phyloP scores from a whole-genome alignment of 1,140 invertebrate species.

The Drosophila ironensis region DNA sequence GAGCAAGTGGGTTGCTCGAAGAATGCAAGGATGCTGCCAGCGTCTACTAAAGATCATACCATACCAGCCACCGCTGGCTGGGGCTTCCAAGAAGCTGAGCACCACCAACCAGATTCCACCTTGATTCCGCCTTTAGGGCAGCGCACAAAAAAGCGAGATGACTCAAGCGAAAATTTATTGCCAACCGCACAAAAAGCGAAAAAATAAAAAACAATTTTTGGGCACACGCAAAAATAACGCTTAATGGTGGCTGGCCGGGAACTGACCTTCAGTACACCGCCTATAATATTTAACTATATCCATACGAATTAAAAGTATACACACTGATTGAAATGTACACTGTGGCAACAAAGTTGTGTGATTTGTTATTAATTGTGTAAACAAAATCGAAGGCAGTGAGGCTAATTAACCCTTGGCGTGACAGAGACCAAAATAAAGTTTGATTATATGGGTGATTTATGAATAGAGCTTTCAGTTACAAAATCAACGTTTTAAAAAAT shows the following conservation, averaged over 20 bases:
- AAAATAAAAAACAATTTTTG: constrained; percentile 48
- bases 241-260: constrained; percentile 10
- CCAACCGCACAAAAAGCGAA: constrained; percentile 17
- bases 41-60: background rate
- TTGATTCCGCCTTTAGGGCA: constrained; percentile 39
- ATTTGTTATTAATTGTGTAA: constrained; percentile 46
- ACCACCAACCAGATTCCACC: constrained; percentile 34
- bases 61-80: background rate
- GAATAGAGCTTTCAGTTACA: too few relatives aligned
- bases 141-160: constrained; percentile 50
- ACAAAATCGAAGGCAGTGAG: constrained; percentile 49
- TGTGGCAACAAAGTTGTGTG: constrained; percentile 5
- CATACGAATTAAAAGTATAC: constrained; percentile 28
- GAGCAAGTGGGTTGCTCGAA: constrained; percentile 11
- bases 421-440: too few relatives aligned
- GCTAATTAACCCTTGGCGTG: constrained; percentile 49
- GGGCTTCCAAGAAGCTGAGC: background rate
- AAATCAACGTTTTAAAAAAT: too few relatives aligned
- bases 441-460: too few relatives aligned
- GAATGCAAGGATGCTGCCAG: constrained; percentile 19
- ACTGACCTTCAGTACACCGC: constrained; percentile 24
- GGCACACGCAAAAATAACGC: constrained; percentile 27
- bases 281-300: constrained; percentile 7
- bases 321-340: constrained; percentile 32
- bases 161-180: constrained; percentile 63